Conservation (phyloP, 2,888 invertebrate genomes). For the Ditula angustiorana region DNA sequence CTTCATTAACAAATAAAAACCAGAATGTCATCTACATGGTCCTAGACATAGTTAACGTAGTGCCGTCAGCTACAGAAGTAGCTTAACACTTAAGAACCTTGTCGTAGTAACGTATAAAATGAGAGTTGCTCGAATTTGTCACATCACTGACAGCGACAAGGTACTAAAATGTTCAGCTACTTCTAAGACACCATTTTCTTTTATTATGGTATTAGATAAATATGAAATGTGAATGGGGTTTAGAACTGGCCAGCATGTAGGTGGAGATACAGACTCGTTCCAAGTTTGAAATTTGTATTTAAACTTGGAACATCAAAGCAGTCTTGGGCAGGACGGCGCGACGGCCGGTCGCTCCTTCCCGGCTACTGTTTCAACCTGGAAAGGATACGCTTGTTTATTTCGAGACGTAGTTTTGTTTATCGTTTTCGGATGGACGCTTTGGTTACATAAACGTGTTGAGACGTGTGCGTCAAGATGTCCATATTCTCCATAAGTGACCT, state of each 20-base stretch:
- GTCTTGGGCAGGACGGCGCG: slow-evolving; percentile 62
- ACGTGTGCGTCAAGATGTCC: slow-evolving; percentile 35
- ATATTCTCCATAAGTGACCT: slow-evolving; percentile 50
- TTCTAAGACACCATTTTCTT: too few species aligned
- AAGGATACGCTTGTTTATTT: slow-evolving; percentile 75
- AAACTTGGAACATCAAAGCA: slow-evolving; percentile 55
- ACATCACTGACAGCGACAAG: too few species aligned
- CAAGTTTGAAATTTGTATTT: slow-evolving; percentile 44
- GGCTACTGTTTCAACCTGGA: slow-evolving; percentile 56
- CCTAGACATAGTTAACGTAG: too few species aligned
- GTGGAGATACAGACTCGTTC: slow-evolving; percentile 38
- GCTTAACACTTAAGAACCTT: too few species aligned
- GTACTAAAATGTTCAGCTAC: too few species aligned
- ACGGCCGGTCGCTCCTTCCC: slow-evolving; percentile 59
- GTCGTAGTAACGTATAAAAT: too few species aligned
- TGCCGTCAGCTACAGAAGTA: too few species aligned
- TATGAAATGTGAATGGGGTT: background rate
- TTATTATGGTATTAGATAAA: too few species aligned
- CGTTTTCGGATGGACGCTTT: slow-evolving; percentile 62
- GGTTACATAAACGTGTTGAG: slow-evolving; percentile 64
- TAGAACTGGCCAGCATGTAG: background rate
- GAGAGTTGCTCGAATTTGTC: too few species aligned
- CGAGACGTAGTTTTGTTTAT: slow-evolving; percentile 66
- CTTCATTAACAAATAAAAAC: too few species aligned
- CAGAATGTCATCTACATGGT: too few species aligned